Base-by-base conservation (phyloP, 1,140 invertebrate genomes). In the Brachystomella parvula region DNA sequence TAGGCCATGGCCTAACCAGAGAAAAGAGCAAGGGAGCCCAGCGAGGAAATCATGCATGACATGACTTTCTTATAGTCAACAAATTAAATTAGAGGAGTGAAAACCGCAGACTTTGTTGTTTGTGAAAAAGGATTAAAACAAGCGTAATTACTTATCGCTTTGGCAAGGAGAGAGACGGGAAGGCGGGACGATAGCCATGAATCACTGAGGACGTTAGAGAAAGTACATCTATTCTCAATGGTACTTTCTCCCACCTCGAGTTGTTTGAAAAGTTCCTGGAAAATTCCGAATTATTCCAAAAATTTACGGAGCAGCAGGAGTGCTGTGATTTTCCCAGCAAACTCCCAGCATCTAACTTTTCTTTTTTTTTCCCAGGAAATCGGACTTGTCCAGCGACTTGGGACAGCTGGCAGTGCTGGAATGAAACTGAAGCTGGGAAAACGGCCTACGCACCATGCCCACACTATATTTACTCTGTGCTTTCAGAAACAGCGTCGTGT, bases 391-490 rank as follows among this genome's bases (percentile, higher is more conserved):
- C 78, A 2, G 61, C 74, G 24, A 80, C 77, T 0, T 81, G 80
- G 80, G 80, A 81, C 68, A 80, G 80, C 3, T 81, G 80, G 79
- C 74, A 76, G 33, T 81, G 80, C 65, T 81, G 78, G 76, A 60
- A 73, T n/a, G 72, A 72, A 75, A 24, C 67, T 62, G 35, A 58
- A 35, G 15, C 72, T 71, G 26, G 70, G 68, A 24, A 60, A 65
- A 58, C 61, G 19, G 68, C 74, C 0, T 35, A 72, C 28, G 61
- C 49, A 6, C 35, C 63, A 26, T 81, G 79, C 66, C 78, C 78
- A 12, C 47, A 64, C 15, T 79, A 78, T 71, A 78, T 80, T 53
- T 78, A 77, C 61, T 77, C 75, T 29, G 31, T 39, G 15, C 60
- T 69, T 9, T 71, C 70, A 2, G 70, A 75, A 21, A 70, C 73